Evolutionary conservation across 1,140 invertebrate species (phyloP), one percentile per base, ranked within the genome.

Genomic region (Heliconius hewitsoni): DNA sequence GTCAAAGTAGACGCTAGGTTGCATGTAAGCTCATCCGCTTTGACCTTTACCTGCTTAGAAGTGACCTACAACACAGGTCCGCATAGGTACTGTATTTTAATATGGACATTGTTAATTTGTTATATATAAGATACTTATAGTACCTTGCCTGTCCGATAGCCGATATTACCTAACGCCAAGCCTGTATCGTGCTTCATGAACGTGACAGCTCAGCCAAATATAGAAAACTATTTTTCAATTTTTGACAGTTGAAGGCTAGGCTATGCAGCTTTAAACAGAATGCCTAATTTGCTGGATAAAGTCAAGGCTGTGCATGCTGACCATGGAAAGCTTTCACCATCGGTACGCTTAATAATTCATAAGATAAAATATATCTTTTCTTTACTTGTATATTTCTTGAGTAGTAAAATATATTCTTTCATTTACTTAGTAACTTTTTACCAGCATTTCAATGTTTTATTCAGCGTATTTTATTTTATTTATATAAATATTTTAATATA

Each of bases 211-310:
- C 30, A 55, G 46, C 78, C 74, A 76, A 79, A 79, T 72, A 79
- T 79, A 79, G 78, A 66, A 19, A 70, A 23, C 50, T 75, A 72
- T 76, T 39, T 74, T 72, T 76, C 73, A 81, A 81, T 77, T 81
- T 81, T 77, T 77, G 79, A 81, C 75, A 81, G 57, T 73, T 74
- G 79, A 77, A 81, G 79, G 79, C 50, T 72, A n/a, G n/a, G 57
- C 74, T 76, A 80, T 81, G 79, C 79, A 81, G 79, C 71, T 77
- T 77, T 81, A 81, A 80, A 73, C 71, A 77, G 79, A 76, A 80
- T 76, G 73, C 71, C 73, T 80, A 76, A 80, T 77, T 80, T 80
- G 79, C 76, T 73, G 71, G 74, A 13, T 80, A 77, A 77, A 80
- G 70, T 76, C 78, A 80, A 80, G 78, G 78, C 76, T 66, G 46